These are phyloP conservation scores for Chaenocephalus aceratus DNA, from an alignment of 2,113 vertebrate genomes.

Conservation along the genomic window DNA sequence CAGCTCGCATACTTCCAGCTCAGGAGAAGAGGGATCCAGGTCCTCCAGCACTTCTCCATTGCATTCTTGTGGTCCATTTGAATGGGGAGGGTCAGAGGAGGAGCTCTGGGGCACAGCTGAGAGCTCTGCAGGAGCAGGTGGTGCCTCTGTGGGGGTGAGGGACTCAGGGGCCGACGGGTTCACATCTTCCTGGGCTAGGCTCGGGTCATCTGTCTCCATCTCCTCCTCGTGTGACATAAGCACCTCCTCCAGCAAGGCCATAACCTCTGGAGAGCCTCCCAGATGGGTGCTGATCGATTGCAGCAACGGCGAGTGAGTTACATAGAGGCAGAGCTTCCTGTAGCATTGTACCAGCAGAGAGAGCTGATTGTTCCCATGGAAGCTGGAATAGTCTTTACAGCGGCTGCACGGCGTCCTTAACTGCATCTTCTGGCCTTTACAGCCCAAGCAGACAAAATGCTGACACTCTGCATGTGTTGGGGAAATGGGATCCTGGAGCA, in stretches of 20 bases:
- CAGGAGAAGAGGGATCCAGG: conserved; percentile 89
- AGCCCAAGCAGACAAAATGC: conserved; percentile 95
- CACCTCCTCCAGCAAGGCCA: conserved; percentile 93
- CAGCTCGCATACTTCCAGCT: conserved; percentile 82
- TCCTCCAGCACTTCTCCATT: conserved; percentile 90
- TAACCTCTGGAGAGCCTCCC: conserved; percentile 91
- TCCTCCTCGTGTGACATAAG: conserved; percentile 82
- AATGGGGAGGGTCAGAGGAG: conserved; percentile 82
- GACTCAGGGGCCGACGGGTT: conserved; percentile 58
- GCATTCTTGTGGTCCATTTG: conserved; percentile 90
- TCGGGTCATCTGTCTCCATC: conserved; percentile 42
- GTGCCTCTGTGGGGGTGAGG: conserved; percentile 81
- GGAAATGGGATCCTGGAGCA: conserved; percentile 95
- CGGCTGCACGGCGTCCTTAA: conserved; percentile 94
- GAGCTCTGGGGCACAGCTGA: conserved; percentile 83
- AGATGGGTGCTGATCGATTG: conserved; percentile 89
- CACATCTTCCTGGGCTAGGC: conserved; percentile 46
- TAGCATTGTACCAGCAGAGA: conserved; percentile 95
- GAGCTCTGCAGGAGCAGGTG: conserved; percentile 88
- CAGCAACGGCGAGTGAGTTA: conserved; percentile 91
- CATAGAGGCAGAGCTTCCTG: conserved; percentile 94
- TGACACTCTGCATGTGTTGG: conserved; percentile 93
- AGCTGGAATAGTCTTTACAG: conserved; percentile 96
- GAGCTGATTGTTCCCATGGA: conserved; percentile 96
- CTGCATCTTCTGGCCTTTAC: conserved; percentile 97